Evolutionary conservation across 2,113 vertebrate species (phyloP), one percentile per base, ranked within the genome.

Genomic region (Machaerirhynchus nigripectus): DNA sequence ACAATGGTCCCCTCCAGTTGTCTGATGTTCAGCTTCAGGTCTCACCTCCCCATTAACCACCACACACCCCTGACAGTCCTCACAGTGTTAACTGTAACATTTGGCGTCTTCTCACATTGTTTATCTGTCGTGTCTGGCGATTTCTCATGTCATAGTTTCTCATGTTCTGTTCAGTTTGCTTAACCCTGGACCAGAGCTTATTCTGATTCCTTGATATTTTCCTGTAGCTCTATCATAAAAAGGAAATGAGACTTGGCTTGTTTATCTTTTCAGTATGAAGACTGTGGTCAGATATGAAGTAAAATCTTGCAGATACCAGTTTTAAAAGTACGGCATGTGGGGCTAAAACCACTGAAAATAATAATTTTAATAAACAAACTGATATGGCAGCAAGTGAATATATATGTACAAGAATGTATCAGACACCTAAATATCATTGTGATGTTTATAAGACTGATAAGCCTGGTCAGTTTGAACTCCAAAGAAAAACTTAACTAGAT

Each of bases 261-360:
- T 91, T 93, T 80, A 86, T 88, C 83, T 88, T 80, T 77, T 35
- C 26, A 92, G 27, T 84, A 80, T 30, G 86, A 90, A 77, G 55
- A 28, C 68, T 63, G 23, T 80, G 61, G 37, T 56, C 57, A 87
- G 74, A 85, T 50, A 84, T 4, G 11, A 82, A 93, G 17, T 53
- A 55, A 92, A 87, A 88, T 57, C 57, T 88, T 86, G 18, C 27
- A 63, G 55, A 61, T 3, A 1, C 39, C 33, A 37, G 26, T 50
- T 89, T 69, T 52, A 9, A 59, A 94, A 63, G 24, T 53, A 67
- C 9, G 82, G 8, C 9, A 52, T 49, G 4, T 49, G 39, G 9
- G 9, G 40, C 13, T 79, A 71, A 91, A 81, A 55, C 12, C 13
- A 79, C 26, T 7, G 23, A 69, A 81, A 26, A 77, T 8, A 82